Conservation (phyloP, 2,888 invertebrate species). For the Stratiomys singularior region DNA sequence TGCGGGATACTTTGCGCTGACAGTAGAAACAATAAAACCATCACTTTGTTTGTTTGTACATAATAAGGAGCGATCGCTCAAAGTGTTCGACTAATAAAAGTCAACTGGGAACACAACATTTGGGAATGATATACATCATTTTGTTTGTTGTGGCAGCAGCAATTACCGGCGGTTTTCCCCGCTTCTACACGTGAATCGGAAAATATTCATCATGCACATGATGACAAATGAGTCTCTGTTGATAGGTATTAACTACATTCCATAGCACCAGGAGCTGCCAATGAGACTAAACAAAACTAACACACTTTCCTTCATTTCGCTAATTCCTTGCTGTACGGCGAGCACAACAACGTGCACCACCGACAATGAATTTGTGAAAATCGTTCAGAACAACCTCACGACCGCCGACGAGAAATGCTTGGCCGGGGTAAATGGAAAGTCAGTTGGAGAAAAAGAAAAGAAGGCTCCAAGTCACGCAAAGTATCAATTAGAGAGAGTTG, state of each 20-base stretch:
- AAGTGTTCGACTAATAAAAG: not conserved
- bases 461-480: constrained; percentile 36
- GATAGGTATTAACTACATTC: constrained; percentile 3
- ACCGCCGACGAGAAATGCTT: not conserved
- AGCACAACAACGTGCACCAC: not conserved
- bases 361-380: constrained; percentile 9
- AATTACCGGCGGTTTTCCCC: not conserved
- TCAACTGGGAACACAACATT: constrained; percentile 2
- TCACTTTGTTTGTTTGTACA: not conserved
- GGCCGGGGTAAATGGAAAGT: constrained; percentile 6
- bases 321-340: not conserved
- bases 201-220: not conserved
- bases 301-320: constrained; percentile 6
- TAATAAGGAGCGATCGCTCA: no score
- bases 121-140: not conserved
- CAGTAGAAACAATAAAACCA: not conserved
- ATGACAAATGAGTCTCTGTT: constrained; percentile 19
- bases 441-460: constrained; percentile 9
- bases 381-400: constrained; percentile 27
- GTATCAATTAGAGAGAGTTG: constrained; percentile 39
- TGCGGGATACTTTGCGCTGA: no score
- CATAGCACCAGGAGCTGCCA: not conserved
- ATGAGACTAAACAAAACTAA: not conserved
- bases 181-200: not conserved
- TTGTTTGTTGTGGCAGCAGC: not conserved